phyloP scores from a whole-genome alignment of 2,113 vertebrate species.

The Sakesphorus luctuosus region DNA sequence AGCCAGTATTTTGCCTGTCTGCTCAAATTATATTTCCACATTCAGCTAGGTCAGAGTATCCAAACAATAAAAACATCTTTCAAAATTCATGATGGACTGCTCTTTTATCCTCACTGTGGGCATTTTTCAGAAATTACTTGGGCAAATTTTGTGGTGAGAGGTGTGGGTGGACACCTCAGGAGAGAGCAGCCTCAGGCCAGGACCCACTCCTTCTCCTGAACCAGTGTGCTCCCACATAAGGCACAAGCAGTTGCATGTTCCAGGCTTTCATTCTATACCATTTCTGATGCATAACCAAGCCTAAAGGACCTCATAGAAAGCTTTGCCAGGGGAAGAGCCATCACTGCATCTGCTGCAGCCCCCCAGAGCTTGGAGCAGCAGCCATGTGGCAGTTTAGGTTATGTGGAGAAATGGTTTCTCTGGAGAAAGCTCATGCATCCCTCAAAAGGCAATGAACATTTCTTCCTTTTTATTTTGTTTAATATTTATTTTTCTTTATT shows the following conservation, averaged over 20 bases:
- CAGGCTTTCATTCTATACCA: background rate
- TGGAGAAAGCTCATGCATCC: background rate
- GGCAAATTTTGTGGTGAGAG: background rate
- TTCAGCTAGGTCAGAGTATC: background rate
- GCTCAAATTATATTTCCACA: background rate
- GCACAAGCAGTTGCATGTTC: background rate
- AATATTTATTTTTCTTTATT: background rate
- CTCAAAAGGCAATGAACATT: fast-evolving
- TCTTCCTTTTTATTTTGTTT: background rate
- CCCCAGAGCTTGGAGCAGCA: background rate
- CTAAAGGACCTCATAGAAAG: background rate
- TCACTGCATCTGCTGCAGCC: background rate
- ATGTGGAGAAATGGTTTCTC: background rate
- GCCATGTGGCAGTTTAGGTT: background rate
- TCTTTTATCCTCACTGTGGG: background rate
- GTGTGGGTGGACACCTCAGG: background rate
- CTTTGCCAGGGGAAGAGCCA: background rate
- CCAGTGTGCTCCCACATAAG: background rate
- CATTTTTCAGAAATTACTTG: background rate
- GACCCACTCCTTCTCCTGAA: background rate
- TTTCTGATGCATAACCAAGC: background rate
- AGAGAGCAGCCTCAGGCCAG: background rate
- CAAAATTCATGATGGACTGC: background rate
- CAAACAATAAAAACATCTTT: background rate
- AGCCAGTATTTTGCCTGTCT: background rate